Evolutionary conservation across 2,888 invertebrate genomes (phyloP), one percentile per base, ranked within the genome.

Genomic region (Asteroscopus sphinx): DNA sequence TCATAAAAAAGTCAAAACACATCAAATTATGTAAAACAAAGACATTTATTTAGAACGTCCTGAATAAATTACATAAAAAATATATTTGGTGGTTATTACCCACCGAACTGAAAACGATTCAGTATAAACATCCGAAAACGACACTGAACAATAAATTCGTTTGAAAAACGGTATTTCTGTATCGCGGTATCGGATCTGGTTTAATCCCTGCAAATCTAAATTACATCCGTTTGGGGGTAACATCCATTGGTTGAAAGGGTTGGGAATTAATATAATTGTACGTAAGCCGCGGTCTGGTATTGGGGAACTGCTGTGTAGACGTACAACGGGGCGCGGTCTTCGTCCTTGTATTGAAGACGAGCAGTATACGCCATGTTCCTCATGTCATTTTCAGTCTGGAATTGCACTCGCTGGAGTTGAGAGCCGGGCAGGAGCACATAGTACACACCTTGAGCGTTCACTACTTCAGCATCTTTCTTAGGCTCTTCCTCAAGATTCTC

Each of bases 331-430:
- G 96, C 95, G 0, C 95, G 95, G 54, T 96, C 95, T 59, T 96
- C 96, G 71, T 95, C 94, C 74, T 92, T 95, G 79, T 96, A 96
- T 45, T 95, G 95, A 57, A 96, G 92, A 72, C 95, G 95, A 8
- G 96, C 96, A 33, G 95, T 95, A 78, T 95, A 96, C 15, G 95
- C 96, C 96, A 96, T 96, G 51, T 96, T 95, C 83, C 77, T 83
- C 4, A 89, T 21, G 36, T 93, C 93, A 40, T 93, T 92, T 58
- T 92, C 87, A 0, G 96, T 95, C 58, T 94, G 90, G 86, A 95
- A 96, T 70, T 93, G 94, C 11, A 96, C 95, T 55, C 95, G 93
- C 74, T 96, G 96, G 1, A 96, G 90, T 66, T 95, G 94, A 2
- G 96, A 95, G 59, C 92, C 95, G 1, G 96, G 96, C 62, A 96